A percentile compares a stretch with the other conserved stretches of the same genome.
These are phyloP conservation scores for Beris chalybata DNA, from an alignment of 2,888 invertebrate species.

Conservation along the genomic window DNA sequence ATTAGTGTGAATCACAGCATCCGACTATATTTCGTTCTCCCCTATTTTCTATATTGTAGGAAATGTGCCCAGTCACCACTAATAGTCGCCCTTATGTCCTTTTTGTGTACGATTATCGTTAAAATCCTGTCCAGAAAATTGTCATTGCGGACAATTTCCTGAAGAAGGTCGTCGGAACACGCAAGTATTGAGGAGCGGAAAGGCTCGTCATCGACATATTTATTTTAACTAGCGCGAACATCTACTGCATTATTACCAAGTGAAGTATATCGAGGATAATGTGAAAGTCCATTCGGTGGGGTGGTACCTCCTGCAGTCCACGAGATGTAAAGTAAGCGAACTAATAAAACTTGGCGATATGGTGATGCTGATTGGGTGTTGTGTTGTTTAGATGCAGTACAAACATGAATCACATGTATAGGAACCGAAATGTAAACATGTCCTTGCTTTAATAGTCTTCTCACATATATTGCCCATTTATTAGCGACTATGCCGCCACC, in stretches of 20 bases:
- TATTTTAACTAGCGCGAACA: slow-evolving; percentile 23
- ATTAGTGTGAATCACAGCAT: no score
- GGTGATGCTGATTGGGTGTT: not conserved
- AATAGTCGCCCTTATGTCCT: slow-evolving; percentile 6
- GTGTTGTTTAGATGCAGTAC: slow-evolving; percentile 20
- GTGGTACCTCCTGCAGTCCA: not conserved
- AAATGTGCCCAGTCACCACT: slow-evolving; percentile 16
- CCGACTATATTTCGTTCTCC: not conserved
- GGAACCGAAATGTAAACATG: slow-evolving; percentile 14
- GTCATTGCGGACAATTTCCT: slow-evolving; percentile 14
- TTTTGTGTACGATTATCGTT: slow-evolving; percentile 14
- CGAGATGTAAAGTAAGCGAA: slow-evolving; percentile 13
- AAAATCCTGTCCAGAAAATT: slow-evolving; percentile 15
- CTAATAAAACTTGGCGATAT: slow-evolving; percentile 23
- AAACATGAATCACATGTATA: slow-evolving; percentile 13
- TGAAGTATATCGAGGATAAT: not conserved
- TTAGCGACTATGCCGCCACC: not conserved
- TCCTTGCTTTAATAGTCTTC: slow-evolving; percentile 9
- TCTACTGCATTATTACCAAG: slow-evolving; percentile 2
- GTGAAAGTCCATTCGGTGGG: not conserved
- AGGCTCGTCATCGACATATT: slow-evolving; percentile 18
- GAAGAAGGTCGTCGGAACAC: not conserved
- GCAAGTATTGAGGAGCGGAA: not conserved
- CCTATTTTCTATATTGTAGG: slow-evolving; percentile 3
- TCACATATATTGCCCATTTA: slow-evolving; percentile 1